These are phyloP conservation scores for Micropterix aruncella DNA, from an alignment of 2,888 invertebrate genomes.

Conservation along the genomic window DNA sequence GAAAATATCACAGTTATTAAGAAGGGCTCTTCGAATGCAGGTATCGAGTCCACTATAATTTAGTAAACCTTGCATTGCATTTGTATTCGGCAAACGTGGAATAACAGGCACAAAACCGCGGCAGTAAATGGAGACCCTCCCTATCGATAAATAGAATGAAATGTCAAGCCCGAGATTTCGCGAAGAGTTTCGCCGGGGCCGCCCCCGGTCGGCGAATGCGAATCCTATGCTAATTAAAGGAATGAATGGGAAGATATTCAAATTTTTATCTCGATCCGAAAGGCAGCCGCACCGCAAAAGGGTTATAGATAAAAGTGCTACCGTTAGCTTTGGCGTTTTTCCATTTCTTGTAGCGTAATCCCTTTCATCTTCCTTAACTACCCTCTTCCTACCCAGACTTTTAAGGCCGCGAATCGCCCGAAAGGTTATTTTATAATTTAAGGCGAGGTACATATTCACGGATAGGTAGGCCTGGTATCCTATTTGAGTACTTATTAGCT, in stretches of 20 bases:
- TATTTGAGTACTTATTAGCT: too few relatives aligned
- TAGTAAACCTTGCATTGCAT: too few relatives aligned
- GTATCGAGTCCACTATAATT: too few relatives aligned
- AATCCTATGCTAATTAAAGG: neutral
- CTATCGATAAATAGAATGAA: neutral
- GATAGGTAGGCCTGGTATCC: too few relatives aligned
- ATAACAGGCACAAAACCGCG: neutral
- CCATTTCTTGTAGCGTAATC: too few relatives aligned
- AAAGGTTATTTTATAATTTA: too few relatives aligned
- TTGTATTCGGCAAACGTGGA: neutral
- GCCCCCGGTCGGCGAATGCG: neutral
- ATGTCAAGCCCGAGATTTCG: neutral
- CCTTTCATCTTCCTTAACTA: too few relatives aligned
- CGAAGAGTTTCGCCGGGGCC: neutral
- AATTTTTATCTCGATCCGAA: neutral
- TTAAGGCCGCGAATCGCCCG: too few relatives aligned
- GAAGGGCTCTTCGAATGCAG: too few relatives aligned
- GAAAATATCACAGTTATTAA: too few relatives aligned
- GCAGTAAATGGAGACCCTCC: neutral
- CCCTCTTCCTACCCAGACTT: too few relatives aligned
- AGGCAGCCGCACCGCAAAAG: neutral
- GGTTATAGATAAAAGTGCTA: neutral
- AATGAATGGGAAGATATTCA: neutral
- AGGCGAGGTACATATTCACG: too few relatives aligned
- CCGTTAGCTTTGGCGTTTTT: neutral